phyloP scores from a whole-genome alignment of 2,113 vertebrate species.

The Prochilodus magdalenae region DNA sequence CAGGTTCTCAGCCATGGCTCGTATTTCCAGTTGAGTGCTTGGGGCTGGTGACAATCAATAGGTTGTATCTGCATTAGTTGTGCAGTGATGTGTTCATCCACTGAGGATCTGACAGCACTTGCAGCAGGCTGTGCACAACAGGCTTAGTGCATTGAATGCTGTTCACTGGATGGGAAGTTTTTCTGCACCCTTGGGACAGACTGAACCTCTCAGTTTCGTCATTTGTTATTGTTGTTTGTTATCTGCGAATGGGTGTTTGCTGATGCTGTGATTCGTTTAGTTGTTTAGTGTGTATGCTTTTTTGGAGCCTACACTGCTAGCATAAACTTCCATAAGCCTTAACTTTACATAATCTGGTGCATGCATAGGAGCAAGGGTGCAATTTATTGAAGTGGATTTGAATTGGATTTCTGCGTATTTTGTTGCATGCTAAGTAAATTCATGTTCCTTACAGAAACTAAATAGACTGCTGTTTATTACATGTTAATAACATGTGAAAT shows the following conservation, averaged over 20 bases:
- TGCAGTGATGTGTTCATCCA: constrained; percentile 41
- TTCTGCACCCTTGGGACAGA: neutral
- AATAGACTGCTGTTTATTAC: neutral
- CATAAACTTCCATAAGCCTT: neutral
- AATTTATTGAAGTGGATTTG: neutral
- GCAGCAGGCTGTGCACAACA: constrained; percentile 5
- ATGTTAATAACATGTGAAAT: neutral
- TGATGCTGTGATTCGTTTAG: neutral
- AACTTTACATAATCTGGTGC: neutral
- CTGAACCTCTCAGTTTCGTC: neutral
- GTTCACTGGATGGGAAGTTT: neutral
- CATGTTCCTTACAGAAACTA: neutral
- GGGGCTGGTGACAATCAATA: constrained; percentile 13
- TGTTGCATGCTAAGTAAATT: too few species aligned
- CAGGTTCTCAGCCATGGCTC: neutral
- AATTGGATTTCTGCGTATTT: too few species aligned
- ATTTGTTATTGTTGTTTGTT: neutral
- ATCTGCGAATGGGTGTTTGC: neutral
- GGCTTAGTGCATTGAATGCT: neutral
- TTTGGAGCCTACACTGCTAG: neutral
- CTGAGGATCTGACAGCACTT: constrained; percentile 11
- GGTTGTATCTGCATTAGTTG: constrained; percentile 32
- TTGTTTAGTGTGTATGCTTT: neutral
- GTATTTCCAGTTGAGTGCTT: constrained; percentile 7
- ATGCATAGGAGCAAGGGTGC: neutral